Base-by-base conservation (phyloP, 2,113 vertebrate species). In the Paracanthobrama guichenoti region DNA sequence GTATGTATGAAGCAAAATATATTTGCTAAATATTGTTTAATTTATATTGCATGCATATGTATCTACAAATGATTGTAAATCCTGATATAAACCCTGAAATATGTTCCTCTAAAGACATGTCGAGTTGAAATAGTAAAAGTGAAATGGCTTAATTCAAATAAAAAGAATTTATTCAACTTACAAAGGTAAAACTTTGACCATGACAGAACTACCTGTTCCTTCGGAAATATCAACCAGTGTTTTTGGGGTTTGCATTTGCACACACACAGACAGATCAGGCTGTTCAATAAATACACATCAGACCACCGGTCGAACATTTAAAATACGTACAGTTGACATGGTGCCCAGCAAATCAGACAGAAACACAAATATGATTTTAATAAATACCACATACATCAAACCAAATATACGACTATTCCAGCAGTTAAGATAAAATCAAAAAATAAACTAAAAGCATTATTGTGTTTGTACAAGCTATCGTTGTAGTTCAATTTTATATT, bases 391-490 rank as follows among this genome's bases (percentile, higher is more conserved):
- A 94, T 59, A 97, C 96, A 96, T 95, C 91, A 90, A 94, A 94
- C 91, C 95, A 97, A 96, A 96, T 91, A 66, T 94, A 95, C 93
- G 95, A 97, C 95, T 95, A 97, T 94, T 95, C 89, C 93, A 94
- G 94, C 96, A 94, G 93, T 89, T 96, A 97, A 96, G 94, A 96
- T 97, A 96, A 95, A 97, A 97, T 96, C 95, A 16, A 66, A 85
- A 16, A 60, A 28, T 24, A 53, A 72, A 96, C 91, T 95, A 93
- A 97, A 95, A 93, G 94, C 94, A 95, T 96, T 95, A 31, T 46
- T 93, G 96, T 97, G 95, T 98, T 97, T 97, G 95, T 97, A 98
- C 96, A 98, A 95, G 95, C 96, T 94, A 95, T 93, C 91, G 92
- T 94, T 93, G 91, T 96, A 95, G 93, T 95, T 93, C 88, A 89